These are phyloP conservation scores for Prenolepis imparis DNA, from an alignment of 2,888 invertebrate genomes.

Conservation along the genomic window DNA sequence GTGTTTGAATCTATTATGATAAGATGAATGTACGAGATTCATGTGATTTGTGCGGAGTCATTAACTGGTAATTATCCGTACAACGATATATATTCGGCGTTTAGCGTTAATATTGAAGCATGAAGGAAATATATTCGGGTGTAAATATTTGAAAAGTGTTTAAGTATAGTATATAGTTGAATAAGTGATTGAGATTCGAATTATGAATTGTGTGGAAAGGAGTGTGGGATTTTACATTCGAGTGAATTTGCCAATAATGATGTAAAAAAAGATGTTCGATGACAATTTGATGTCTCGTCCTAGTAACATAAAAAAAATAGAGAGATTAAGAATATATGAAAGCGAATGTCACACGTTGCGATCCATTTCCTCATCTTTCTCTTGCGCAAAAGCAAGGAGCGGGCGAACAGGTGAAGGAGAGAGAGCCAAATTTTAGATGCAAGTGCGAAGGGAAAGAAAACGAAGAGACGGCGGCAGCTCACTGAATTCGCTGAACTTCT, in stretches of 20 bases:
- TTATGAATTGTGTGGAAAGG: not conserved
- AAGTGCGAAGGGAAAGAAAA: slow-evolving; percentile 41
- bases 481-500: slow-evolving; percentile 38
- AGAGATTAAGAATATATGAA: not conserved
- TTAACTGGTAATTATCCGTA: not conserved
- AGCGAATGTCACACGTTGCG: not conserved
- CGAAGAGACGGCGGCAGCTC: slow-evolving; percentile 13
- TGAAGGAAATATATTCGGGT: not conserved
- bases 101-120: not conserved
- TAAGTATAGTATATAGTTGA: not conserved
- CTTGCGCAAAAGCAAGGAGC: not conserved
- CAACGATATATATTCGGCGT: not conserved
- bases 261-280: slow-evolving; percentile 4
- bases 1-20: not conserved
- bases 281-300: slow-evolving; percentile 26
- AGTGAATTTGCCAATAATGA: slow-evolving; percentile 8
- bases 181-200: not conserved
- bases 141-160: not conserved
- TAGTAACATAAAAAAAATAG: not conserved
- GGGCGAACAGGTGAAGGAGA: not conserved
- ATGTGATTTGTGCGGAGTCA: not conserved
- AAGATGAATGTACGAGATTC: not conserved
- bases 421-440: slow-evolving; percentile 43
- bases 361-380: not conserved
- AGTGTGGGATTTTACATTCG: not conserved